phyloP scores from a whole-genome alignment of 2,797 vertebrate genomes.

The Pseudomugil gertrudae region DNA sequence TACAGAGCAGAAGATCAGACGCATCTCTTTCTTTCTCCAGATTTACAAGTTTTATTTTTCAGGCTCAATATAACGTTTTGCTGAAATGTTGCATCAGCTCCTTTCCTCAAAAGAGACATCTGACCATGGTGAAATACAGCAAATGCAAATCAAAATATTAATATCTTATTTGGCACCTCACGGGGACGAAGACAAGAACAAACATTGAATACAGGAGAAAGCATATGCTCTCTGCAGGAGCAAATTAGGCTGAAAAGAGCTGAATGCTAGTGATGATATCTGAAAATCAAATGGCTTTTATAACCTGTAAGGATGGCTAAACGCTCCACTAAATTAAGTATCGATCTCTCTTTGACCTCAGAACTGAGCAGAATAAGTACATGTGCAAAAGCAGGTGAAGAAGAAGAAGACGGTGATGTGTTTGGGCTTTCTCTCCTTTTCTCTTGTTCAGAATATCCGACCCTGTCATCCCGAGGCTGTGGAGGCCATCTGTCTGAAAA shows the following conservation, averaged over 20 bases:
- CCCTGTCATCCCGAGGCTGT: conserved; percentile 6
- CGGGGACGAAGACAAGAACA: background rate
- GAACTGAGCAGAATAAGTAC: conserved; percentile 32
- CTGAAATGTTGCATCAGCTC: background rate
- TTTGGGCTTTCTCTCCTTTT: conserved; percentile 27
- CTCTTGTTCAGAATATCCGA: background rate
- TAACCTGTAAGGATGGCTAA: conserved; percentile 35
- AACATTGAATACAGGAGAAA: background rate
- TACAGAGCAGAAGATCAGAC: background rate
- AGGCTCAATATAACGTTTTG: background rate
- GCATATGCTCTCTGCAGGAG: conserved; percentile 1
- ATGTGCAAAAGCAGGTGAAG: conserved; percentile 2
- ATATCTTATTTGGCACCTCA: background rate
- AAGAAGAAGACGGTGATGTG: conserved; percentile 1
- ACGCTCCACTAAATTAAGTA: conserved; percentile 60
- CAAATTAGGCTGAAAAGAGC: conserved; percentile 17
- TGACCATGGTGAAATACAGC: background rate
- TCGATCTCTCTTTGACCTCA: conserved; percentile 41
- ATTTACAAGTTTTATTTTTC: conserved; percentile 8
- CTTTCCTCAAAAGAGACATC: conserved; percentile 6
- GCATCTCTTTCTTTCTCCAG: background rate
- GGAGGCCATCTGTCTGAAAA: conserved; percentile 8
- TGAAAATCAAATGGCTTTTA: conserved; percentile 50
- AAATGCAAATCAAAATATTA: background rate
- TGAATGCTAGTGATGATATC: conserved; percentile 12